Evolutionary conservation across 35 echinoderm and acorn worm genomes (phyloP).

Genomic region (Eucidaris tribuloides): DNA sequence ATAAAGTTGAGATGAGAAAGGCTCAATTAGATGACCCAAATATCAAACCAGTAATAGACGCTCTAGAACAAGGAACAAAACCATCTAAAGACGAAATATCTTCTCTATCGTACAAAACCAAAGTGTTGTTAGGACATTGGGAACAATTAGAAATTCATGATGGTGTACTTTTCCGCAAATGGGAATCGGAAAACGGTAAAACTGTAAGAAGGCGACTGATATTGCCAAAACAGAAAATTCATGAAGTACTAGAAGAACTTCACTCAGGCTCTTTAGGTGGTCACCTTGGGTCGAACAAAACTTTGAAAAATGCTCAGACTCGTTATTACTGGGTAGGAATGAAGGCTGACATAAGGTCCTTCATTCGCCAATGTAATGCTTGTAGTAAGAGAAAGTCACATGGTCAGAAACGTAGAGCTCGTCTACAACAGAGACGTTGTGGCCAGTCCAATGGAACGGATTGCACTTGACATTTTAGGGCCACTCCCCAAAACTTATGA

Average conservation of each 20-base stretch:
- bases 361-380: neutral
- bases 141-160: conserved; percentile 26
- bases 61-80: neutral
- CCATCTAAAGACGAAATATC: neutral
- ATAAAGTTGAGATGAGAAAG: neutral
- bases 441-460: conserved; percentile 31
- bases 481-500: conserved; percentile 25
- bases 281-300: conserved; percentile 26
- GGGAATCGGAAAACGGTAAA: conserved; percentile 36
- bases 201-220: conserved; percentile 47
- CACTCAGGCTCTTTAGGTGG: neutral
- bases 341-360: neutral
- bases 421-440: neutral
- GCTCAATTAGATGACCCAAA: conserved; percentile 7
- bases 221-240: neutral
- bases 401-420: neutral
- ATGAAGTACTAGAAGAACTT: conserved; percentile 12
- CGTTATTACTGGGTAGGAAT: conserved; percentile 28
- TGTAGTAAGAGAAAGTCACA: neutral
- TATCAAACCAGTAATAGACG: neutral
- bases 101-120: neutral
- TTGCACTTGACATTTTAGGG: conserved; percentile 48
- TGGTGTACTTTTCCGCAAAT: conserved; percentile 42
- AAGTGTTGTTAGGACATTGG: conserved; percentile 43
- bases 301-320: neutral